A percentile compares a stretch with the other conserved stretches of the same genome.
phyloP scores from a whole-genome alignment of 2,888 invertebrate species.

The Mesorhabditis spiculigera region DNA sequence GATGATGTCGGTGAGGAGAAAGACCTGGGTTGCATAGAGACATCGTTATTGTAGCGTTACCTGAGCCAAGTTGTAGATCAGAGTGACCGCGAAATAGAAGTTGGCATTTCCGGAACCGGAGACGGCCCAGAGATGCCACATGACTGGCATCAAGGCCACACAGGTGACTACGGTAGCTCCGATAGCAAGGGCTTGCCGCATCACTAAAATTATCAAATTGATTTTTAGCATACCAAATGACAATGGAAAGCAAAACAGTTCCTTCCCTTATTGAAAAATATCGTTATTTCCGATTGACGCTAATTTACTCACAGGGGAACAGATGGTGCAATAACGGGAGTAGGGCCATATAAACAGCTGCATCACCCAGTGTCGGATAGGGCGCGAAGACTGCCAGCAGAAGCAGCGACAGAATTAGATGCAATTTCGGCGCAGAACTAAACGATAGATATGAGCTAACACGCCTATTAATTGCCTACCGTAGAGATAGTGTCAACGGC shows the following conservation, averaged over 20 bases:
- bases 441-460: slow-evolving; percentile 17
- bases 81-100: slow-evolving; percentile 95
- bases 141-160: slow-evolving; percentile 80
- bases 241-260: slow-evolving; percentile 9
- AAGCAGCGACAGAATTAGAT: slow-evolving; percentile 62
- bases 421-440: slow-evolving; percentile 60
- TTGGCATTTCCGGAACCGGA: slow-evolving; percentile 97
- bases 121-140: slow-evolving; percentile 98
- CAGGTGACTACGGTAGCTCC: slow-evolving; percentile 85
- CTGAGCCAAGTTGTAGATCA: slow-evolving; percentile 87
- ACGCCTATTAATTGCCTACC: slow-evolving; percentile 46
- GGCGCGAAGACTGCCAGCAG: slow-evolving; percentile 89
- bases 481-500: slow-evolving; percentile 69
- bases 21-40: not conserved
- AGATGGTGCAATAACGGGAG: slow-evolving; percentile 84
- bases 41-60: slow-evolving; percentile 54
- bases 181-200: slow-evolving; percentile 89
- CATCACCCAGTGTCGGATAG: slow-evolving; percentile 92
- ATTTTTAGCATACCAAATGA: not conserved
- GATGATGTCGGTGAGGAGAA: not conserved
- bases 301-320: slow-evolving; percentile 29
- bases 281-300: not conserved
- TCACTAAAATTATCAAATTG: slow-evolving; percentile 68
- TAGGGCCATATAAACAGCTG: slow-evolving; percentile 83
- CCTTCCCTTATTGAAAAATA: not conserved